phyloP scores from a whole-genome alignment of 2,888 invertebrate species.

The Sesamia inferens region DNA sequence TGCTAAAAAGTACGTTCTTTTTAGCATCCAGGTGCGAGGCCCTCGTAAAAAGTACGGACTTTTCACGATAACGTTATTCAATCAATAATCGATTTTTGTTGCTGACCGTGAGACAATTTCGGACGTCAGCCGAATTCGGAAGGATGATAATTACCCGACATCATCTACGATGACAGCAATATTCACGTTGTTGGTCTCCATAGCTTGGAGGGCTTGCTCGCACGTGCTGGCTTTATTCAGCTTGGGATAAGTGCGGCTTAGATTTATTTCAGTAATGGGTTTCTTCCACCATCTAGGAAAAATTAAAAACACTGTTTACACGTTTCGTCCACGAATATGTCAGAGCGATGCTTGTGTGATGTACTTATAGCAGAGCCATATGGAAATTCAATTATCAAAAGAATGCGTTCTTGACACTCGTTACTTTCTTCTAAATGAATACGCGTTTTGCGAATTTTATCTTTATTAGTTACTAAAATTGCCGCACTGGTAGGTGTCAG shows the following conservation, averaged over 20 bases:
- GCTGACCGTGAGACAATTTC: background rate
- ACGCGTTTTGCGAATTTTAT: background rate
- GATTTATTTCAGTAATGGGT: conserved; percentile 82
- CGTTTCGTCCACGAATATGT: background rate
- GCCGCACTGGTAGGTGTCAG: background rate
- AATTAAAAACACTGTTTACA: background rate
- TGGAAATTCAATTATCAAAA: background rate
- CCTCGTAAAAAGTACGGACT: too few species aligned
- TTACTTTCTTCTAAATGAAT: background rate
- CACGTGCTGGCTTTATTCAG: conserved; percentile 89
- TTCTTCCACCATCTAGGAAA: conserved; percentile 68
- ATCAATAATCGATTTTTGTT: too few species aligned
- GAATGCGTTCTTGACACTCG: background rate
- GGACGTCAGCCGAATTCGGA: background rate
- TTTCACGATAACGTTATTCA: too few species aligned
- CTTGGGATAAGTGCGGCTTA: conserved; percentile 67
- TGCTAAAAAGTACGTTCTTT: too few species aligned
- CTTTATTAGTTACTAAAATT: background rate
- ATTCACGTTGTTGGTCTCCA: conserved; percentile 62
- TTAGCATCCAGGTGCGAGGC: too few species aligned
- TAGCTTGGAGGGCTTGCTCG: conserved; percentile 92
- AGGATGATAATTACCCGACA: conserved; percentile 68
- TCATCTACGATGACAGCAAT: conserved; percentile 72
- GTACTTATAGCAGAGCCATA: background rate
- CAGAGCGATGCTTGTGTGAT: background rate